phyloP scores from a whole-genome alignment of 2,797 vertebrate genomes.

The Decapterus maruadsi region DNA sequence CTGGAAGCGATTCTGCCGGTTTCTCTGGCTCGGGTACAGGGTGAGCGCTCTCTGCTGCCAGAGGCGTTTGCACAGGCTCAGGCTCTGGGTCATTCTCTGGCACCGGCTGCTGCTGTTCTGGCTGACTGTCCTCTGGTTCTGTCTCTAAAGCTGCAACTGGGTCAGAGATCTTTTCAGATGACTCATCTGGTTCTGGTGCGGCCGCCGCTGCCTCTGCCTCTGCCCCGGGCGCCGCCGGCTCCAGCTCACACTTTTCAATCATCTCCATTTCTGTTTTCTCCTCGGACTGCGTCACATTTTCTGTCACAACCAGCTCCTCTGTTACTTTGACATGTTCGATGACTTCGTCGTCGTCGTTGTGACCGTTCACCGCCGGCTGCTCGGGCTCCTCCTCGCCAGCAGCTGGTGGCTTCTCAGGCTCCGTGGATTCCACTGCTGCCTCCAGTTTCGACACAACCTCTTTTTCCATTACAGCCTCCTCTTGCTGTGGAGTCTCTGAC shows the following conservation, averaged over 20 bases:
- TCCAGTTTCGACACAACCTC: slow-evolving; percentile 58
- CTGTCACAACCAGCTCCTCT: slow-evolving; percentile 43
- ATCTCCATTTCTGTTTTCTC: slow-evolving; percentile 14
- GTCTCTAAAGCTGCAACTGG: slow-evolving; percentile 39
- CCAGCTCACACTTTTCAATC: slow-evolving; percentile 40
- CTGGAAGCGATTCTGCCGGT: slow-evolving; percentile 54
- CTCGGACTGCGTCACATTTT: background rate
- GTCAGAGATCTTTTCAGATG: slow-evolving; percentile 65
- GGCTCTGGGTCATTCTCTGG: slow-evolving; percentile 69
- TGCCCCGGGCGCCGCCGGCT: background rate
- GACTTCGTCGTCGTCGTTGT: slow-evolving; percentile 9
- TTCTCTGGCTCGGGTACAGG: slow-evolving; percentile 67
- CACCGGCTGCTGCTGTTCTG: slow-evolving; percentile 48
- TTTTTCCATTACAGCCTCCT: slow-evolving; percentile 66
- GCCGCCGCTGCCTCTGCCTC: background rate
- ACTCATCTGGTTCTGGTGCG: slow-evolving; percentile 61
- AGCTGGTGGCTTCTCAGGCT: slow-evolving; percentile 73
- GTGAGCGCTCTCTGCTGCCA: slow-evolving; percentile 44
- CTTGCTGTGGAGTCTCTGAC: slow-evolving; percentile 62
- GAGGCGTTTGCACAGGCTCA: slow-evolving; percentile 47
- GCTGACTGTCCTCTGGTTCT: slow-evolving; percentile 59
- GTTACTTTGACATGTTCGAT: slow-evolving; percentile 21
- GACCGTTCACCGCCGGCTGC: slow-evolving; percentile 51
- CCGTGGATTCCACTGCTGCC: slow-evolving; percentile 44
- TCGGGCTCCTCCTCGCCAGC: slow-evolving; percentile 22